phyloP scores from a whole-genome alignment of 1,140 invertebrate species.

The Drosophila novamexicana region DNA sequence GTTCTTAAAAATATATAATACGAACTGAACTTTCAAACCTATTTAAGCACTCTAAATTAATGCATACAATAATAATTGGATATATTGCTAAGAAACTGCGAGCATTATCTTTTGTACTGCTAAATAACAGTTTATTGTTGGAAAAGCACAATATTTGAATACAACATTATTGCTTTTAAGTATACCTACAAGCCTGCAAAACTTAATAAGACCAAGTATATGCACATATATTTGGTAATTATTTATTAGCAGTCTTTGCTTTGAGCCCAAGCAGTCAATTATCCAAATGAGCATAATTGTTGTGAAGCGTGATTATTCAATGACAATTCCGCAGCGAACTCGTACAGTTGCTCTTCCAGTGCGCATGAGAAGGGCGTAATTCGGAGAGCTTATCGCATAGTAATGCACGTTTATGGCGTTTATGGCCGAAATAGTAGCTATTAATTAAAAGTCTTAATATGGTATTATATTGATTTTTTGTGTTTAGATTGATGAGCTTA shows the following conservation, averaged over 20 bases:
- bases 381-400: conserved; percentile 39
- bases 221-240: neutral
- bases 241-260: neutral
- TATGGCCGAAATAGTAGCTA: conserved; percentile 22
- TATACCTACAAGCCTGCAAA: too few relatives aligned
- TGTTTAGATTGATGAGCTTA: conserved; percentile 33
- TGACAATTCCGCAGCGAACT: conserved; percentile 26
- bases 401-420: conserved; percentile 33
- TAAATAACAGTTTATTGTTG: too few relatives aligned
- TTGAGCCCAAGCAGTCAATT: neutral
- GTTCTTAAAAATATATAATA: too few relatives aligned
- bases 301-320: conserved; percentile 22
- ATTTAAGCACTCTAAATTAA: too few relatives aligned
- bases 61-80: too few relatives aligned
- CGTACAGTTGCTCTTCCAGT: neutral
- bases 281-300: neutral
- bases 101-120: too few relatives aligned
- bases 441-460: conserved; percentile 51
- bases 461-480: conserved; percentile 43
- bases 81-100: too few relatives aligned
- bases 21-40: too few relatives aligned
- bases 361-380: conserved; percentile 14
- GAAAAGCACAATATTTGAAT: too few relatives aligned
- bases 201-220: neutral
- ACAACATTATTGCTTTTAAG: too few relatives aligned